Base-by-base conservation (phyloP, 2,888 invertebrate genomes). In the Drosophila dives region DNA sequence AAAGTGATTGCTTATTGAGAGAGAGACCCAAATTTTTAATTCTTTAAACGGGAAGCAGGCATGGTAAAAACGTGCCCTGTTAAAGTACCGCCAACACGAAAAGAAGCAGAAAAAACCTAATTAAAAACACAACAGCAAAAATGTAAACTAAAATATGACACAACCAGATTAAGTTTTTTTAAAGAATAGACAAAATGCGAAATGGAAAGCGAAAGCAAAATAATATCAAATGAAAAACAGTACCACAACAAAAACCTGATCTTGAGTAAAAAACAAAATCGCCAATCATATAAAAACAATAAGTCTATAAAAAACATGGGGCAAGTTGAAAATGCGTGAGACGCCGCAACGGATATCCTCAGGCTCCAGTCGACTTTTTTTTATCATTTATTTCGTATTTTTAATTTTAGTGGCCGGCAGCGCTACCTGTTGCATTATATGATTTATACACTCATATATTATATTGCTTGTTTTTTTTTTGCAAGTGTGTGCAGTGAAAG, bases 181-280 rank as follows among this genome's bases (percentile, higher is more conserved):
- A 51, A 62, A n/a, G 34, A 36, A 32, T 53, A 63, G 72, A 69
- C 71, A 50, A 78, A 83, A 85, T 80, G 80, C 80, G 64, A 83
- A 82, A 88, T 75, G 65, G 86, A 88, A 86, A 86, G 68, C 77
- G 71, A 75, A 72, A 81, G 60, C 72, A 69, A 80, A 77, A 87
- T 77, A 69, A 80, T 77, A 70, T 62, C 55, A 53, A 51, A 40
- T 23, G 23, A 45, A 54, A 54, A 58, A 56, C 23, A 36, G 7
- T 12, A 29, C 29, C 29, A 0, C 29, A 10, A 53, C 5, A 54
- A 58, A 73, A 78, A 78, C 68, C 75, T 64, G 70, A 58, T 68
- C 58, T 67, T 56, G 63, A 51, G 32, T 77, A 49, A 55, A 74
- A 74, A 66, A 80, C 80, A 77, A 82, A 81, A 58, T 73, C 74